Conservation (phyloP, 2,797 vertebrate genomes). For the Zenarchopterus dispar region DNA sequence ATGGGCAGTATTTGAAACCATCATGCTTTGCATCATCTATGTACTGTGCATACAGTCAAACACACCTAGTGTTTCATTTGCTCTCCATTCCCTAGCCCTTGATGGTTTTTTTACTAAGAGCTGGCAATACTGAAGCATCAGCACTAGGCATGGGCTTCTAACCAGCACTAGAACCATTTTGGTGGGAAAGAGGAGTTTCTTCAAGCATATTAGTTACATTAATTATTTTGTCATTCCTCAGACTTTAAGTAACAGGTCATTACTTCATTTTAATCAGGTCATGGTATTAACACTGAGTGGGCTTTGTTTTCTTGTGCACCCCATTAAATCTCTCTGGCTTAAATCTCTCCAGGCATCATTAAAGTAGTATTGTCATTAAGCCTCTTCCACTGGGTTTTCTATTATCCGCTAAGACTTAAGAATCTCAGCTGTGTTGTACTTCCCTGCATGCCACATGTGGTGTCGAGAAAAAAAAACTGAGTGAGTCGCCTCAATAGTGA, state of each 20-base stretch:
- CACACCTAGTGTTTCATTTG: too few species aligned
- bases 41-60: too few species aligned
- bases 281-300: constrained; percentile 38
- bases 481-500: constrained; percentile 29
- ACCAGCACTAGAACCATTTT: background rate
- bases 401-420: constrained; percentile 51
- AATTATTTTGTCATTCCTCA: constrained; percentile 8
- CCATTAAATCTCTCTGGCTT: constrained; percentile 40
- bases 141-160: too few species aligned
- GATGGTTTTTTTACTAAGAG: too few species aligned
- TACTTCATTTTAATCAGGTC: constrained; percentile 25
- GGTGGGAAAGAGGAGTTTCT: background rate
- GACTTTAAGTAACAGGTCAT: constrained; percentile 27
- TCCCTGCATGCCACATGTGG: constrained; percentile 18
- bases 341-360: constrained; percentile 33
- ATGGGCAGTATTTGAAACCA: too few species aligned
- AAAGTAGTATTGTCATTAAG: constrained; percentile 38
- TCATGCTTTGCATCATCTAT: too few species aligned
- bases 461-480: constrained; percentile 7
- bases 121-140: too few species aligned
- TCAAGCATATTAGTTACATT: background rate
- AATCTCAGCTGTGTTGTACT: constrained; percentile 50
- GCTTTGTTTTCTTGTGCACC: constrained; percentile 38
- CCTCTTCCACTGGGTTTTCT: constrained; percentile 29
- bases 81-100: too few species aligned